These are phyloP conservation scores for Pachyramphus minor DNA, from an alignment of 2,113 vertebrate species.

Conservation along the genomic window DNA sequence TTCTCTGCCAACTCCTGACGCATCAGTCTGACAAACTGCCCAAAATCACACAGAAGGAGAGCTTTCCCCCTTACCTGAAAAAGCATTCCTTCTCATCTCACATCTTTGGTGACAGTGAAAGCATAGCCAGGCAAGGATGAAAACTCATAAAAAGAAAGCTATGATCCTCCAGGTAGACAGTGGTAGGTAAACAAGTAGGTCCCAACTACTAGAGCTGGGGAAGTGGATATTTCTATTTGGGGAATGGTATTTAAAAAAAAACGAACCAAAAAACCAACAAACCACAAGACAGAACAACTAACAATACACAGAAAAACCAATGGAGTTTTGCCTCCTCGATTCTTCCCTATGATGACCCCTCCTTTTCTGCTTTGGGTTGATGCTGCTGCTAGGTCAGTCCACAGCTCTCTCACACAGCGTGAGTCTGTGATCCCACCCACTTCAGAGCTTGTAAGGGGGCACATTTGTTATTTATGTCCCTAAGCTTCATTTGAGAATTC, in stretches of 20 bases:
- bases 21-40: background rate
- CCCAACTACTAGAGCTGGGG: background rate
- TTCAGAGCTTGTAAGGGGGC: background rate
- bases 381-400: background rate
- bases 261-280: too few species aligned
- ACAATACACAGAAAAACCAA: background rate
- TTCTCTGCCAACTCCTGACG: background rate
- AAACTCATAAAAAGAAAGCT: background rate
- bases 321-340: background rate
- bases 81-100: background rate
- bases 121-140: background rate
- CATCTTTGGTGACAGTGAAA: background rate
- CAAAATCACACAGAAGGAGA: background rate
- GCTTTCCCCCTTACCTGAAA: background rate
- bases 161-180: background rate
- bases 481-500: background rate
- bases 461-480: background rate
- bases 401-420: background rate
- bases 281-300: background rate
- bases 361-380: background rate
- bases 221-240: background rate
- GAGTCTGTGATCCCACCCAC: accelerated
- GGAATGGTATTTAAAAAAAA: background rate
- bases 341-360: background rate
- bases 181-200: background rate